A percentile compares a stretch with the other conserved stretches of the same genome.
phyloP scores from a whole-genome alignment of 1,140 invertebrate species.

The Heliconius congener region DNA sequence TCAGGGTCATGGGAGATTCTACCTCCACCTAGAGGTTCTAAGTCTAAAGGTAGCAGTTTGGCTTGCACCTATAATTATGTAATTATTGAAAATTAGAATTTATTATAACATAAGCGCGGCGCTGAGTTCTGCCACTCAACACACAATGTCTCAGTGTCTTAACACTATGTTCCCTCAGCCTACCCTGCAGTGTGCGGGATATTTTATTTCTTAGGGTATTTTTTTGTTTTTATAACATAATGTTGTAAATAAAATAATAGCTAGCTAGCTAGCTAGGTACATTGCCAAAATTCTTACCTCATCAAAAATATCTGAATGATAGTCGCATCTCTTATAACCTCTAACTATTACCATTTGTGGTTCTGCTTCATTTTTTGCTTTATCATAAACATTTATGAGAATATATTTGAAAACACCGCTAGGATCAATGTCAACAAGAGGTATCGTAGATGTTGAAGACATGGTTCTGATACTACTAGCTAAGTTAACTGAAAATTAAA shows the following conservation, averaged over 20 bases:
- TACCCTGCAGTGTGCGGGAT: no score
- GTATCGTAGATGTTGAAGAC: slow-evolving; percentile 67
- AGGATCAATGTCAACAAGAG: slow-evolving; percentile 91
- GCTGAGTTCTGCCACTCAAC: no score
- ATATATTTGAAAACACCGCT: slow-evolving; percentile 93
- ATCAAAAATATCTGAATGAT: slow-evolving; percentile 83
- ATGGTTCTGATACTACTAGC: slow-evolving; percentile 44
- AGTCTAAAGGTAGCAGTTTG: slow-evolving; percentile 81
- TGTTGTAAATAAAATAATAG: not conserved
- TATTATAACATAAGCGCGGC: no score
- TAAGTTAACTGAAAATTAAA: slow-evolving; percentile 34
- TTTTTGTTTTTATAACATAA: no score
- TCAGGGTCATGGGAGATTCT: slow-evolving; percentile 89
- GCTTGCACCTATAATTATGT: slow-evolving; percentile 56
- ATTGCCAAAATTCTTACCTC: slow-evolving; percentile 55
- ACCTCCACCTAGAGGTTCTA: slow-evolving; percentile 91
- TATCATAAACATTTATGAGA: slow-evolving; percentile 86
- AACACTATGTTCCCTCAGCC: no score
- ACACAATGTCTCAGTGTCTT: no score
- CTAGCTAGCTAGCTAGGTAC: not conserved
- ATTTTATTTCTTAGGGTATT: no score
- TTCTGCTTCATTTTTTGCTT: slow-evolving; percentile 55
- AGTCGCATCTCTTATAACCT: slow-evolving; percentile 86
- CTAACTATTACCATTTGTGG: slow-evolving; percentile 86
- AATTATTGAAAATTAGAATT: not conserved